A percentile compares a stretch with the other conserved stretches of the same genome.
Conservation (phyloP, 2,797 vertebrate genomes). For the Urosaurus nigricauda region DNA sequence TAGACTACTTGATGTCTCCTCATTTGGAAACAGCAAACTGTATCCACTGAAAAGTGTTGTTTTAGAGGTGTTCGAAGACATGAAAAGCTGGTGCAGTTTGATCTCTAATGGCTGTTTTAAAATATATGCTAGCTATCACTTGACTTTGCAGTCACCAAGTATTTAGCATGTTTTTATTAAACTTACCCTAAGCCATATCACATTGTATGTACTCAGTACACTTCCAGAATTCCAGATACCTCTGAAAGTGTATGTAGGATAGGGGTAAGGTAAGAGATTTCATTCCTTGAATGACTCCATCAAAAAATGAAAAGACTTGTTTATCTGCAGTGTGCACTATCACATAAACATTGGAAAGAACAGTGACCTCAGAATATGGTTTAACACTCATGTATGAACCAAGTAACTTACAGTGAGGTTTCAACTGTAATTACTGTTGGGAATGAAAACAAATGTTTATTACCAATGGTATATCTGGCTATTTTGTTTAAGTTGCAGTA, state of each 20-base stretch:
- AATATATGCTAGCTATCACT: not conserved
- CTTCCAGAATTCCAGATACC: conserved; percentile 45
- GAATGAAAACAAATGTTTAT: not conserved
- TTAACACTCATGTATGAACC: conserved; percentile 14
- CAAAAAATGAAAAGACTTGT: conserved; percentile 2
- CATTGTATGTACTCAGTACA: conserved; percentile 8
- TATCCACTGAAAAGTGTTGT: not conserved
- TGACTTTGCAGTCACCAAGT: not conserved
- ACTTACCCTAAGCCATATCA: not conserved
- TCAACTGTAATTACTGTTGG: conserved; percentile 34
- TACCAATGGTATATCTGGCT: conserved; percentile 16
- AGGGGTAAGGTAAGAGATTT: not conserved
- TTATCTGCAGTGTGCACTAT: not conserved
- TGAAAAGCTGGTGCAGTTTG: not conserved
- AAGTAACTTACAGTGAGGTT: conserved; percentile 40
- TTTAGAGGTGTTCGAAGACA: not conserved
- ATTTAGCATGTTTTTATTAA: not conserved
- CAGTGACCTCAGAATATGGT: conserved; percentile 15
- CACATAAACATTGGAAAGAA: not conserved
- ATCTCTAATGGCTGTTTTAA: not conserved
- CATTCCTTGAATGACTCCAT: not conserved
- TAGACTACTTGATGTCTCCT: not conserved
- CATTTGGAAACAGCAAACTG: not conserved
- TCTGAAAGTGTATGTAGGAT: conserved; percentile 11
- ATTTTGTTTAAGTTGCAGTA: conserved; percentile 32